Conservation (phyloP, 2,797 vertebrate genomes). For the Vultur gryphus region DNA sequence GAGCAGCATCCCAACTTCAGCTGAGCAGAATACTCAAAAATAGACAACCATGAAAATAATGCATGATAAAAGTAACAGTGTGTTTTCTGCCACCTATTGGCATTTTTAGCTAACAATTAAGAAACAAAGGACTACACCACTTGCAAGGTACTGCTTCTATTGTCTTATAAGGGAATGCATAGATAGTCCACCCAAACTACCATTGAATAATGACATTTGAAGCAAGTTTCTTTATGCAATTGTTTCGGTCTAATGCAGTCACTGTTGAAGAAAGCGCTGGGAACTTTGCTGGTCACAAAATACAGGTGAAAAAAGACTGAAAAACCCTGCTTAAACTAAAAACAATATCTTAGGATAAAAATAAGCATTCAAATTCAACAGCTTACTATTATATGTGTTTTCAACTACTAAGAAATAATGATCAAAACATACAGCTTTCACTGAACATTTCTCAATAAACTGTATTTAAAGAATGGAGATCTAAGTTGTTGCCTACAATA, state of each 20-base stretch:
- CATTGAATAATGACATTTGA: background rate
- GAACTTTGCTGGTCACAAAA: background rate
- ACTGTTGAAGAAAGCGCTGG: background rate
- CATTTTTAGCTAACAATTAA: constrained; percentile 10
- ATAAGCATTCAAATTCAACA: background rate
- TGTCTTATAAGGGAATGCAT: background rate
- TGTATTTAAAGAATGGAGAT: background rate
- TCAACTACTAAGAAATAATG: constrained; percentile 14
- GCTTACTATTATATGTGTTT: background rate
- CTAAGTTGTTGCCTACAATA: constrained; percentile 37
- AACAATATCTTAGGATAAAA: background rate
- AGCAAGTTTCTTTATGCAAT: background rate
- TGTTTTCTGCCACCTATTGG: constrained; percentile 40
- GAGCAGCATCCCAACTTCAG: background rate
- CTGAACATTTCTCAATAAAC: constrained; percentile 11
- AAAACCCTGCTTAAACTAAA: background rate
- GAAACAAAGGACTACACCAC: background rate
- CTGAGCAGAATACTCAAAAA: background rate
- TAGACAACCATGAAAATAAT: background rate
- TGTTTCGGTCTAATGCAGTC: background rate
- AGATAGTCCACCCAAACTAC: background rate
- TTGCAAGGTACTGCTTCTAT: background rate
- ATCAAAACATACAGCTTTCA: background rate
- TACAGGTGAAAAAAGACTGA: background rate
- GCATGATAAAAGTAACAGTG: background rate